Evolutionary conservation across 2,113 vertebrate genomes (phyloP), one percentile per base, ranked within the genome.

Genomic region (Parus major): DNA sequence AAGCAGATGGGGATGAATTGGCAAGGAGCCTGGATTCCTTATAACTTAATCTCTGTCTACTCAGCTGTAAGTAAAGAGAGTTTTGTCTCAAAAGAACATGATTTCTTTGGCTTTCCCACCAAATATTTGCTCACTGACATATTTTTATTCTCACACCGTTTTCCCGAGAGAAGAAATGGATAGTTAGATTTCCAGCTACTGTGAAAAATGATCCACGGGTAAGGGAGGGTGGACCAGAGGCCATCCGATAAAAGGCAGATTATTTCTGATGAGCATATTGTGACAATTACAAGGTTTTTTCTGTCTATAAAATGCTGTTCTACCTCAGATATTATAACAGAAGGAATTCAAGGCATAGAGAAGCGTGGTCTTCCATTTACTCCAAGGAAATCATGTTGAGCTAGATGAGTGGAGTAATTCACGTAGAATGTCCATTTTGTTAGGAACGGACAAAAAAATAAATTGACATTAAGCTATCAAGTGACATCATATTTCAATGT

Each of bases 11-110:
- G 65, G 57, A 64, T n/a, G 72, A 90, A 92, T 19, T 96, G 96
- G 92, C 92, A 92, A 92, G 44, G 33, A 96, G 88, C 91, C 92
- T 0, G 0, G 77, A 86, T 83, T 88, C 47, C 42, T 82, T 93
- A 88, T 83, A 93, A 78, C 86, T 94, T 93, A 86, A 92, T 95
- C 76, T 94, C 78, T 90, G 53, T 85, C 85, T 96, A 53, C 39
- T 93, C 79, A 78, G 76, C 80, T 94, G 60, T 93, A 86, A 88
- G 76, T 56, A 73, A 92, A 69, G 53, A 79, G 66, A 83, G 55
- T 83, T 93, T 87, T 94, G 64, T 90, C 92, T 92, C 88, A 56
- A 88, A 94, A 86, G 79, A 81, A 39, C 5, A 55, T 29, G 8
- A 84, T 86, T 92, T 68, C 47, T 93, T 94, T 80, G 80, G 88